These are phyloP conservation scores for Tuberolachnus salignus DNA, from an alignment of 2,888 invertebrate species.

Conservation along the genomic window DNA sequence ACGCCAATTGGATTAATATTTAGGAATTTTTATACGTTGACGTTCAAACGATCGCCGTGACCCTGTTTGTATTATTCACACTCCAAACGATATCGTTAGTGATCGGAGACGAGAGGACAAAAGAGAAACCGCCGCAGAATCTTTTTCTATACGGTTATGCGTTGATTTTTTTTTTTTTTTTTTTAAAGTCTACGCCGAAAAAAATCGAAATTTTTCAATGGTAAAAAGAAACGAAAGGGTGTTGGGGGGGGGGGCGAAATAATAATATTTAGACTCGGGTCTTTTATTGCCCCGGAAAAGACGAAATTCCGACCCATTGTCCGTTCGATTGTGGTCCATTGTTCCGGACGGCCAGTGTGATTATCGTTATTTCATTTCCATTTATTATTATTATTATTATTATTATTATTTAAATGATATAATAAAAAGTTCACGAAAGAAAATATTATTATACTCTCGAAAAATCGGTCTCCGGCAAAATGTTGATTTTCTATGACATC, in stretches of 20 bases:
- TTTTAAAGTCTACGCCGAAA: neutral
- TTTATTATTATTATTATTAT: conserved; percentile 20
- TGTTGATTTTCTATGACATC: neutral
- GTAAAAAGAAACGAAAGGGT: neutral
- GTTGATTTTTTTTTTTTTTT: too few relatives aligned
- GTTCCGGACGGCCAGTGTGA: neutral
- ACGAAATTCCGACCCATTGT: conserved; percentile 12
- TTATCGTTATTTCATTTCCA: conserved; percentile 21
- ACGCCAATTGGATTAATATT: too few relatives aligned
- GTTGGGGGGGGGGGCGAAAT: neutral
- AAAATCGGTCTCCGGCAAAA: neutral
- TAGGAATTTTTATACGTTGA: too few relatives aligned
- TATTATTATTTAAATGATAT: conserved; percentile 3
- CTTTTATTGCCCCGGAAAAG: conserved; percentile 12
- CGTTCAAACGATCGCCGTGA: too few relatives aligned
- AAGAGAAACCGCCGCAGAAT: too few relatives aligned
- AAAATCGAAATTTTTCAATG: conserved; percentile 16
- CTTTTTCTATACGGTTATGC: too few relatives aligned
- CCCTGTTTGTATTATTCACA: too few relatives aligned
- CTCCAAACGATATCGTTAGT: too few relatives aligned
- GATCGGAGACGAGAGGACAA: too few relatives aligned
- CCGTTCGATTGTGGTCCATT: conserved; percentile 5
- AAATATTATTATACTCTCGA: neutral
- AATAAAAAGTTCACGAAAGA: neutral
- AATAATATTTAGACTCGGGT: neutral